Evolutionary conservation across 92 coral and sea anemone species (phyloP), one percentile per base, ranked within the genome.

Genomic region (Virgularia gustaviana): DNA sequence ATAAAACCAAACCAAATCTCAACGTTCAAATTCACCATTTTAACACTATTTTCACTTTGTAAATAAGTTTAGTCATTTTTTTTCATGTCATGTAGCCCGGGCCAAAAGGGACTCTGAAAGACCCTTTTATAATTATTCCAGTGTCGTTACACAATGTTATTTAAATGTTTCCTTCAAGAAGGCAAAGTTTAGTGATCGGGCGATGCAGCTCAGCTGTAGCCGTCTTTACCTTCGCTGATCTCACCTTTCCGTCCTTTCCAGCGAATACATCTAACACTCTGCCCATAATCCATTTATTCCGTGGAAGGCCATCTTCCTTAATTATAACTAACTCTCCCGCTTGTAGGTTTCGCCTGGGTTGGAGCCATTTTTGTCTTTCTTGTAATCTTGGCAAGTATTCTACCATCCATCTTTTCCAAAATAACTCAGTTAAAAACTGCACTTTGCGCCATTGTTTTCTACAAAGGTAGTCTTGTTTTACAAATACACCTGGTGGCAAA

Each of bases 401-500:
- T 11, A 32, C 39, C 12, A 61, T 62, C 73, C 72, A 75, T 30
- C 80, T 62, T 35, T 75, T 75, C 73, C 70, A 78, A 27, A 78
- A 78, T 5, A 78, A 20, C 42, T 66, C 76, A 6, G 76, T 49
- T 34, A 66, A 11, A 35, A 65, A 66, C 27, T 67, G 82, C 15
- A 78, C 59, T 62, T 63, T 75, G 18, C 77, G 45, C 85, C 86
- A 76, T 44, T 57, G 73, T 30, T 45, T 76, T 29, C 86, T 33
- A 12, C 56, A 29, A 58, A 85, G 73, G 18, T 29, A 56, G 54
- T 85, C 89, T 55, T 75, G 65, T 23, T 76, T 72, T 56, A 81
- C 74, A 44, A 80, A 85, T 12, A 57, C 22, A 24, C 89, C 83
- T 11, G 82, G 83, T 9, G 89, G 85, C 42, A 85, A 49, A 9